These are phyloP conservation scores for Pharmacophagus antenor DNA, from an alignment of 2,888 invertebrate species.

Conservation along the genomic window DNA sequence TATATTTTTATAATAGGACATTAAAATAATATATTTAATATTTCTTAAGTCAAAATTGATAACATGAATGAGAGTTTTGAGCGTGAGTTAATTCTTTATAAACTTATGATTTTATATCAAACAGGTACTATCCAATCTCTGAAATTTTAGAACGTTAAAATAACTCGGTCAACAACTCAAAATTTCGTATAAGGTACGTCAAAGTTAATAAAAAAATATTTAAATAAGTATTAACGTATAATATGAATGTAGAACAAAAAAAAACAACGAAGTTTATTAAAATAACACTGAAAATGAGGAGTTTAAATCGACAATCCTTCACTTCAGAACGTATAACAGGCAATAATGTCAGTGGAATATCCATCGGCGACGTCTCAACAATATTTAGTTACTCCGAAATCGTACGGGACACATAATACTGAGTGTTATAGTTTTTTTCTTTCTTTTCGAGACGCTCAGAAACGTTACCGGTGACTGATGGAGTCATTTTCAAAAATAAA, in stretches of 20 bases:
- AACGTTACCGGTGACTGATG: constrained; percentile 75
- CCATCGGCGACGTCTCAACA: constrained; percentile 49
- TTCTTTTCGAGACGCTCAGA: constrained; percentile 49
- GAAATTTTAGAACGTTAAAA: too few species aligned
- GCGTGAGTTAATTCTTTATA: too few species aligned
- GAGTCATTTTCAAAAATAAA: constrained; percentile 78
- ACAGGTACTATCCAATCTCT: too few species aligned
- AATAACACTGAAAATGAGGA: constrained; percentile 19
- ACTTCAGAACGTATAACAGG: constrained; percentile 43
- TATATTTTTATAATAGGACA: not conserved
- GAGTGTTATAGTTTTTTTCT: constrained; percentile 61
- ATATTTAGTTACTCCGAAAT: constrained; percentile 66
- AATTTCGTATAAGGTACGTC: not conserved
- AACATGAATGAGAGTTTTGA: too few species aligned
- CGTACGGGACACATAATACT: constrained; percentile 62
- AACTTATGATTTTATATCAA: too few species aligned
- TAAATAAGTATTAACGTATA: not conserved
- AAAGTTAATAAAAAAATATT: not conserved
- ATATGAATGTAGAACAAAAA: not conserved
- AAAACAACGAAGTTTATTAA: constrained; percentile 4
- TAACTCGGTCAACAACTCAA: not conserved
- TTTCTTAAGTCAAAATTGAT: not conserved
- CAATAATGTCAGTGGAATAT: constrained; percentile 55
- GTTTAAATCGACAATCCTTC: constrained; percentile 41
- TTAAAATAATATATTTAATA: not conserved